phyloP scores from a whole-genome alignment of 2,113 vertebrate genomes.

The Nyctibius bracteatus region DNA sequence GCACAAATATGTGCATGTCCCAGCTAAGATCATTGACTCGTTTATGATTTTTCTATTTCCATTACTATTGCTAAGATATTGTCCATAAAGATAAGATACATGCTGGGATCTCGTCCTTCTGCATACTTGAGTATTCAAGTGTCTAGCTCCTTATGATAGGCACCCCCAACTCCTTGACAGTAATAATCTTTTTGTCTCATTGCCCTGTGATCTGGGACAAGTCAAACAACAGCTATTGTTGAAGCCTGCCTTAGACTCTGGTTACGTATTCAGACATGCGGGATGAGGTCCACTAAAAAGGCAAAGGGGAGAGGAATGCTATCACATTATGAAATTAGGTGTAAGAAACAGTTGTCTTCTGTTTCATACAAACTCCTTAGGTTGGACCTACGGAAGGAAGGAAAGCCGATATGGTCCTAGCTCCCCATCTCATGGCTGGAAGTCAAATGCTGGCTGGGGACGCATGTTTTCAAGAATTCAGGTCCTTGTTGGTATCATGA shows the following conservation, averaged over 20 bases:
- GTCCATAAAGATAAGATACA: not conserved
- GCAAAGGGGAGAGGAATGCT: not conserved
- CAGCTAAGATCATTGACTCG: not conserved
- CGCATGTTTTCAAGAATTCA: not conserved
- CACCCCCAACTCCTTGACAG: not conserved
- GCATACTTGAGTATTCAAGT: not conserved
- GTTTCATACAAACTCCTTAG: not conserved
- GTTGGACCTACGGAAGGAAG: not conserved
- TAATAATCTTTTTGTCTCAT: not conserved
- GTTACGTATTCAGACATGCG: not conserved
- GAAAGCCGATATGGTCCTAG: not conserved
- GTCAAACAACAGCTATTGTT: not conserved
- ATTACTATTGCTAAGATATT: not conserved
- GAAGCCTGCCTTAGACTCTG: not conserved
- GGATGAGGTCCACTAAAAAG: not conserved
- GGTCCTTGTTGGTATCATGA: not conserved
- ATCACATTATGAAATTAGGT: not conserved
- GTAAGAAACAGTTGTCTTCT: not conserved
- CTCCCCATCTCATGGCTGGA: not conserved
- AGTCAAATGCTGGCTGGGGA: not conserved
- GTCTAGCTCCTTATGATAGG: not conserved
- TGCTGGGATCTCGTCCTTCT: not conserved
- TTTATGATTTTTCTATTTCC: not conserved
- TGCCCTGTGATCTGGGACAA: not conserved
- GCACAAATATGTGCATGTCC: not conserved